Conservation (phyloP, 2,113 vertebrate species). For the Diadophis punctatus region DNA sequence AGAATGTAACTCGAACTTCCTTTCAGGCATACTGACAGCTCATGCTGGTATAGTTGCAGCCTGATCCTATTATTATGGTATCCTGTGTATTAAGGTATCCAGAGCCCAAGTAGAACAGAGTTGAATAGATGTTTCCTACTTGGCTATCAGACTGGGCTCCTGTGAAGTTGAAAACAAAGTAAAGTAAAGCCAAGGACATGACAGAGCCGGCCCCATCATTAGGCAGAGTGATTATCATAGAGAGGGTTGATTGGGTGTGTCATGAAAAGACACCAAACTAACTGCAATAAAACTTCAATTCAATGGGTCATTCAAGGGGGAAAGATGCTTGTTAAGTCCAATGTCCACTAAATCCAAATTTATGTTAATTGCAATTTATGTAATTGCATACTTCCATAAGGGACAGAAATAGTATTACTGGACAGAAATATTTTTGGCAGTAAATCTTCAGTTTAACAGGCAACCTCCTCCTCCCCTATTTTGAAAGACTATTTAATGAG, state of each 20-base stretch:
- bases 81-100: neutral
- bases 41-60: constrained; percentile 51
- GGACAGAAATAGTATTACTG: neutral
- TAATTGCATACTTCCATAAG: neutral
- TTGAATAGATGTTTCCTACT: neutral
- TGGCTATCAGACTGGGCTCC: neutral
- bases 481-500: neutral
- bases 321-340: neutral
- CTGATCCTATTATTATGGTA: constrained; percentile 32
- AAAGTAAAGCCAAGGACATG: neutral
- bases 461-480: neutral
- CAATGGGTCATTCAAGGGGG: neutral
- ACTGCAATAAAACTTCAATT: neutral
- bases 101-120: neutral
- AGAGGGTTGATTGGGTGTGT: neutral
- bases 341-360: neutral
- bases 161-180: neutral
- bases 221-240: neutral
- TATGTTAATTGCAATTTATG: neutral
- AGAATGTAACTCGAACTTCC: constrained; percentile 54
- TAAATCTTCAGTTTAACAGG: neutral
- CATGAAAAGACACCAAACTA: neutral
- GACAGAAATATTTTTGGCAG: neutral
- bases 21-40: constrained; percentile 51
- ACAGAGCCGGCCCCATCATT: neutral